Percentiles rank a stretch among this genome's conserved stretches.
These are phyloP conservation scores for Pardalotus punctatus DNA, from an alignment of 2,113 vertebrate genomes.

Conservation along the genomic window DNA sequence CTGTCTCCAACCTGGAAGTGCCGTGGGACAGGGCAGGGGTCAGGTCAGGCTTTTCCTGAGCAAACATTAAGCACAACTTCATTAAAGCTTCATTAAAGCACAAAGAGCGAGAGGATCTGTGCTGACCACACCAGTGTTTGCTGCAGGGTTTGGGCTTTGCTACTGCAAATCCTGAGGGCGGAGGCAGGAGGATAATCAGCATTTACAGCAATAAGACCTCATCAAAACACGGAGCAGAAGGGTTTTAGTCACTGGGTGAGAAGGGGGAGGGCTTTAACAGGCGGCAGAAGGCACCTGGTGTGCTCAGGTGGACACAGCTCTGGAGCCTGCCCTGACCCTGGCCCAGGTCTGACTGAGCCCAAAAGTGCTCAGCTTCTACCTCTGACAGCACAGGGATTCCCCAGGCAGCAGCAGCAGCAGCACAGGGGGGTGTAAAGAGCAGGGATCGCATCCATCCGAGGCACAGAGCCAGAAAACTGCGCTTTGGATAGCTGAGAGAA, in stretches of 20 bases:
- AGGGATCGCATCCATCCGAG: background rate
- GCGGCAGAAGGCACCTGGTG: background rate
- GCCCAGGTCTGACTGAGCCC: background rate
- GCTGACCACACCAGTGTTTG: background rate
- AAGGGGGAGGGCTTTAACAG: background rate
- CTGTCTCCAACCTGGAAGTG: background rate
- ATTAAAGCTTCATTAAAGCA: conserved; percentile 52
- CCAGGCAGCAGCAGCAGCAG: background rate
- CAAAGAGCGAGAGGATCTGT: conserved; percentile 39
- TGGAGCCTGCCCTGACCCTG: too few relatives aligned
- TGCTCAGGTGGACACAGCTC: background rate
- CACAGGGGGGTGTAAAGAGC: background rate
- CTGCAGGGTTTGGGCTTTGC: background rate
- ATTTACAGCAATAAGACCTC: conserved; percentile 38
- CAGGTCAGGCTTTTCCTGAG: background rate
- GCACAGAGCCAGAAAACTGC: background rate
- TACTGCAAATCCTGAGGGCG: background rate
- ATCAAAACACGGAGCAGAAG: accelerated
- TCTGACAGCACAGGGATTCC: background rate
- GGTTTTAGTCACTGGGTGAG: background rate
- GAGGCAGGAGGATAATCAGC: background rate
- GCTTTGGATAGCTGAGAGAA: background rate
- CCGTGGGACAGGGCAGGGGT: background rate
- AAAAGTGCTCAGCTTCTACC: background rate
- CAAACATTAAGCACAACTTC: conserved; percentile 65